Conservation (phyloP, 1,140 invertebrate genomes). For the Pseudomyrmex pallidus region DNA sequence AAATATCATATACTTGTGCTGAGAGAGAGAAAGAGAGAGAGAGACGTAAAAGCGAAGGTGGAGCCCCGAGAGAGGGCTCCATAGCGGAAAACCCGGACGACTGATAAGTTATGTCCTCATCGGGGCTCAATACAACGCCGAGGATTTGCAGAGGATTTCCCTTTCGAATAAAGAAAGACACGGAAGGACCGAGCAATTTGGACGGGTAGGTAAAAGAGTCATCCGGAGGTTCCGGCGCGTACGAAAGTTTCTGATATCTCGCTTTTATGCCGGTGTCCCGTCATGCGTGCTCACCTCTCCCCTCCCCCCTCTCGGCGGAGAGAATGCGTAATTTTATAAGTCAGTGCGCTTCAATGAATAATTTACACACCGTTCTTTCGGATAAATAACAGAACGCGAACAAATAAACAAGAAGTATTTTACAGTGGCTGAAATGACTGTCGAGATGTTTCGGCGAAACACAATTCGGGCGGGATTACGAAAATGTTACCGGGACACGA, state of each 20-base stretch:
- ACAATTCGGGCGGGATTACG: constrained; percentile 30
- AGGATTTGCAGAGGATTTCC: constrained; percentile 61
- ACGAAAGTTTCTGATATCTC: constrained; percentile 8
- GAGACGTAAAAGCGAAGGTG: constrained; percentile 75
- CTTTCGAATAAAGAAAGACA: constrained; percentile 55
- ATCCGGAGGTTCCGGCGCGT: constrained; percentile 9
- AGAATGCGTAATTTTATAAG: background rate
- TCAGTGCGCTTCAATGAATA: constrained; percentile 3
- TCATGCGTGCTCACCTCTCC: background rate
- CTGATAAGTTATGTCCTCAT: constrained; percentile 74
- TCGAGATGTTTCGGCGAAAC: constrained; percentile 20
- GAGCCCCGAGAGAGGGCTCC: constrained; percentile 62
- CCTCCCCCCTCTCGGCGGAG: background rate
- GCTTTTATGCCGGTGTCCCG: background rate
- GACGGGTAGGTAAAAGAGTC: constrained; percentile 23
- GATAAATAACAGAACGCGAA: background rate
- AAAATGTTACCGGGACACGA: constrained; percentile 8
- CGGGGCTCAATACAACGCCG: constrained; percentile 42
- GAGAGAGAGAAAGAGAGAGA: background rate
- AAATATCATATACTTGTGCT: constrained; percentile 82
- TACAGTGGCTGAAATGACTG: background rate
- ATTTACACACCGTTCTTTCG: background rate
- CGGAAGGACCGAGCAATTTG: constrained; percentile 54
- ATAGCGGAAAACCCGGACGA: constrained; percentile 61
- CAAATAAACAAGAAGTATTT: constrained; percentile 12